Conservation (phyloP, 2,888 invertebrate species). For the Agrotis exclamationis region DNA sequence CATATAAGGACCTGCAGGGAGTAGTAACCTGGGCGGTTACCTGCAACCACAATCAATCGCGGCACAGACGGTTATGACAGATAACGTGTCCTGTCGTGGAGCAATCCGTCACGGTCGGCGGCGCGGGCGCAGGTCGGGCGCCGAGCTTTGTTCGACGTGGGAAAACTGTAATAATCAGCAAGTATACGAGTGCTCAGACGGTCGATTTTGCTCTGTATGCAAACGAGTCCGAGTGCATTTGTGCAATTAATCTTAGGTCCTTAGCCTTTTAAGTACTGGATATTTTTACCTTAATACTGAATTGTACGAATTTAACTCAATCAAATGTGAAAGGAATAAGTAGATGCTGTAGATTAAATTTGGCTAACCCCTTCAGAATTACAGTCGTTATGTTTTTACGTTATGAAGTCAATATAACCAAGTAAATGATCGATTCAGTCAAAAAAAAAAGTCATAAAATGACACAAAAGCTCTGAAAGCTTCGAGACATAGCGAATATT, state of each 20-base stretch:
- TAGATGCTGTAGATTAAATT: too few species aligned
- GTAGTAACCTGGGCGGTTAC: conserved; percentile 59
- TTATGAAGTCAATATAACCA: neutral
- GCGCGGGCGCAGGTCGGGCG: conserved; percentile 67
- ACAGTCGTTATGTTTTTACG: too few species aligned
- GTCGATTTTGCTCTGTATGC: conserved; percentile 51
- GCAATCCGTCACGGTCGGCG: conserved; percentile 80
- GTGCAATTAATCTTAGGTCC: conserved; percentile 41
- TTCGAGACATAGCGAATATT: neutral
- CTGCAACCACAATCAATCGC: conserved; percentile 74
- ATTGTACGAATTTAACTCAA: too few species aligned
- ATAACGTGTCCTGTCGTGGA: conserved; percentile 80
- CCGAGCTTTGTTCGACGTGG: conserved; percentile 76
- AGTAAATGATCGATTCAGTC: neutral
- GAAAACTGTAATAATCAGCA: conserved; percentile 69
- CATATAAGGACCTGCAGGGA: conserved; percentile 30
- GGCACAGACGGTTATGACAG: conserved; percentile 72
- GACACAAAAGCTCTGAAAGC: neutral
- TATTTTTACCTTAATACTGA: neutral
- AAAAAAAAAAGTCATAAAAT: too few species aligned
- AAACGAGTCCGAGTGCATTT: conserved; percentile 37
- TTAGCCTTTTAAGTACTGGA: conserved; percentile 7
- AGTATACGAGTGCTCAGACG: conserved; percentile 36
- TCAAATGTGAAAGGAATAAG: too few species aligned
- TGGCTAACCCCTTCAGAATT: too few species aligned